Evolutionary conservation across 2,113 vertebrate species (phyloP), one percentile per base, ranked within the genome.

Genomic region (Lota lota): DNA sequence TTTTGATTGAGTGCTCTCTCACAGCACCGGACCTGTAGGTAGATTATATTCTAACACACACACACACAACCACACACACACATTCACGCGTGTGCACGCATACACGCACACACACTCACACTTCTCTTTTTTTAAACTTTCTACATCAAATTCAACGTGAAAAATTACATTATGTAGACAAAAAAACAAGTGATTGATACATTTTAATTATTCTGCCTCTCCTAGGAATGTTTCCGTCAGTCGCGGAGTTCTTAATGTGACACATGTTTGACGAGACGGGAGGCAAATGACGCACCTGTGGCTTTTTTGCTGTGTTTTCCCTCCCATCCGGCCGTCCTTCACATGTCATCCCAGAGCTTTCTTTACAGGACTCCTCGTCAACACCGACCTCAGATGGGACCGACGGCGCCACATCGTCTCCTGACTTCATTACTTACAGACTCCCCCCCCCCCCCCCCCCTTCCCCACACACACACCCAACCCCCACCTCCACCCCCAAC

Each of bases 1-100:
- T 17, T 84, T 79, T 90, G 89, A 92, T 89, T 64, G 89, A 91
- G 84, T 86, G 84, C 75, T 83, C 85, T 87, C 89, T 86, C 72
- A 86, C 83, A 87, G 86, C 84, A 76, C 73, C 50, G 79, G 66
- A 86, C 79, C 82, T 77, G 75, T 82, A 85, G 89, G 89, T 89
- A 89, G 85, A 92, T 92, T 90, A 88, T 88, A 87, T 84, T 82
- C 81, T 78, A 86, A 47, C 40, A 47, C 40, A 47, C 40, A 47
- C 40, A 47, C 40, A 47, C 40, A 14, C 40, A 47, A 5, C 7
- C 40, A 47, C 40, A 47, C 40, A 47, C 40, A 47, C 40, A 14
- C 12, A 2, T 8, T 0, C 40, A 2, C 40, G 1, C 40, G 1
- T 11, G 12, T 6, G 28, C 40, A 1, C 40, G 10, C 10, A 47